phyloP scores from a whole-genome alignment of 92 coral and sea anemone genomes.

The Porites lobata region DNA sequence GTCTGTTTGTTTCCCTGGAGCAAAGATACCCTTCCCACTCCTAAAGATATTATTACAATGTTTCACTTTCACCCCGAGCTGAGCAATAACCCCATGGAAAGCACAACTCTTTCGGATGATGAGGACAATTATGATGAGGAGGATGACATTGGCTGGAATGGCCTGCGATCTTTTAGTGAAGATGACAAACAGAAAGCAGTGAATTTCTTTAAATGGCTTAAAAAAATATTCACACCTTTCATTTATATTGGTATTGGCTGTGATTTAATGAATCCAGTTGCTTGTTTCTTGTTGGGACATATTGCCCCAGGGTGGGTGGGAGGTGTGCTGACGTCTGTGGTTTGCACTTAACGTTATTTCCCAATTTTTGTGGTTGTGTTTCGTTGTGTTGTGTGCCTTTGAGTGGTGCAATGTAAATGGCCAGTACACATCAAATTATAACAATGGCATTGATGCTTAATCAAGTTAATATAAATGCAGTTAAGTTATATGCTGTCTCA shows the following conservation, averaged over 20 bases:
- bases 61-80: slow-evolving; percentile 67
- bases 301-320: slow-evolving; percentile 83
- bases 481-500: no score
- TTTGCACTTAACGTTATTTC: not conserved
- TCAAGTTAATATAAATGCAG: no score
- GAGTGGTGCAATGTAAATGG: no score
- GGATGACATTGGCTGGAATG: slow-evolving; percentile 13
- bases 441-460: no score
- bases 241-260: slow-evolving; percentile 52
- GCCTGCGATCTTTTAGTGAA: slow-evolving; percentile 3
- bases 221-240: slow-evolving; percentile 53
- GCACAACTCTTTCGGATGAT: not conserved
- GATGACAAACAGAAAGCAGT: not conserved
- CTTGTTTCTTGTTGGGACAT: slow-evolving; percentile 54
- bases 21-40: slow-evolving; percentile 59
- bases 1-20: slow-evolving; percentile 68
- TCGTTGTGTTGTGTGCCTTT: no score
- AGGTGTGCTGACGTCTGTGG: slow-evolving; percentile 54
- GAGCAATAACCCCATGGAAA: slow-evolving; percentile 14
- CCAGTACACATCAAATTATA: no score
- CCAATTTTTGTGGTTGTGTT: no score
- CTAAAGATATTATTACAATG: slow-evolving; percentile 32
- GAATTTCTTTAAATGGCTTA: slow-evolving; percentile 53
- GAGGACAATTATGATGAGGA: slow-evolving; percentile 33
- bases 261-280: slow-evolving; percentile 67